Evolutionary conservation across 2,888 invertebrate species (phyloP).

Genomic region (Stictocephala bisonia): DNA sequence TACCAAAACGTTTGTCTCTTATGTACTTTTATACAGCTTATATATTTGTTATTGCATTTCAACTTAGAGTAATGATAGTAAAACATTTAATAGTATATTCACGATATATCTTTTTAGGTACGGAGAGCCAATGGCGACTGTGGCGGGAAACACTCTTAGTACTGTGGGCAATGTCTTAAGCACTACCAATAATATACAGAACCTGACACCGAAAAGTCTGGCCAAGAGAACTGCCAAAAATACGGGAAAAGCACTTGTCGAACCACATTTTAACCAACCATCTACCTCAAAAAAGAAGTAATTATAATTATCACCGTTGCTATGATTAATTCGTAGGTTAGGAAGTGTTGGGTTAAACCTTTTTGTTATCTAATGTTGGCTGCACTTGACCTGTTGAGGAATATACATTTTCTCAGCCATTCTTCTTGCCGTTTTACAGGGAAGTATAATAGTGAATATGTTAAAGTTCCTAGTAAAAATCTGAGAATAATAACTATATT

Average conservation of each 20-base stretch:
- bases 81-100: slow-evolving; percentile 1
- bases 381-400: no score
- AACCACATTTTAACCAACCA: slow-evolving; percentile 46
- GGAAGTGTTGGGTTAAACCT: no score
- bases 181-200: slow-evolving; percentile 73
- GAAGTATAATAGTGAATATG: no score
- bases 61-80: no score
- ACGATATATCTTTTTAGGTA: slow-evolving; percentile 68
- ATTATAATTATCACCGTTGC: no score
- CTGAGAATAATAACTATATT: no score
- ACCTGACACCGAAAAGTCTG: slow-evolving; percentile 75
- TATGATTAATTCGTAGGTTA: no score
- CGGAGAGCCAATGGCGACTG: slow-evolving; percentile 73
- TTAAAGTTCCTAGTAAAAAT: no score
- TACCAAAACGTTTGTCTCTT: background rate
- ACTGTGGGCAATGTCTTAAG: slow-evolving; percentile 77
- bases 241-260: slow-evolving; percentile 70
- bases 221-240: slow-evolving; percentile 73
- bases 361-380: no score
- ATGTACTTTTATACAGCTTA: background rate
- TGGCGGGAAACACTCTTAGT: slow-evolving; percentile 74
- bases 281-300: slow-evolving; percentile 17
- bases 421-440: no score
- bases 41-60: no score
- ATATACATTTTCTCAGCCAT: no score